Evolutionary conservation across 2,797 vertebrate species (phyloP), one percentile per base, ranked within the genome.

Genomic region (Macropodus opercularis): DNA sequence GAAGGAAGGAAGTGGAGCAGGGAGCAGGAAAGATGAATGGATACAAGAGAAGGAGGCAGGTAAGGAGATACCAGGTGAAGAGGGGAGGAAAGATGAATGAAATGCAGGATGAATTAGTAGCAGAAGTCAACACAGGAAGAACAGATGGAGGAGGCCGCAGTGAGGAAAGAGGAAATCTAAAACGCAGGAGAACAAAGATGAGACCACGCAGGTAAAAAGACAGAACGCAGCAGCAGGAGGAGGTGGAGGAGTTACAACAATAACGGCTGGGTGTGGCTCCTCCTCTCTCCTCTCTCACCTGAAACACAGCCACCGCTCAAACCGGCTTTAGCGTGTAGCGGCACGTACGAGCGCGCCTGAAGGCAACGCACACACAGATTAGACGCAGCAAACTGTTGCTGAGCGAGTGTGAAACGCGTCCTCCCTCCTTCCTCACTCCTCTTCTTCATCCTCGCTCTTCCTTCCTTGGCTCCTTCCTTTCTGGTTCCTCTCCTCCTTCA

Each of bases 131-230:
- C 2, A 29, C 7, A 29, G 24, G 24, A 6, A 29, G 27, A 29
- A 29, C 6, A 29, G 6, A 8, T 7, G 35, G 10, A 32, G 23
- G 49, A 50, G 36, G 54, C n/a, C n/a, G n/a, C n/a, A 36, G 70
- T 81, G 47, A 83, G 80, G 70, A 63, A 75, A 66, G 79, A 71
- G 72, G 64, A 22, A 47, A 61, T 65, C 17, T 62, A 69, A 73
- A 64, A 50, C n/a, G 42, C 77, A 82, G 39, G 57, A 56, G 56
- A 69, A 70, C 42, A 38, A 69, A 56, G 47, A 53, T 8, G n/a
- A n/a, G 47, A 47, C 27, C 8, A 5, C 52, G 55, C 3, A 40
- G 39, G 22, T 43, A 41, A 17, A 35, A n/a, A n/a, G n/a, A 38
- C 27, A 50, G n/a, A n/a, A n/a, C n/a, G n/a, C n/a, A n/a, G n/a